These are phyloP conservation scores for Sinhomidia bicolor DNA, from an alignment of 2,888 invertebrate genomes.

Conservation along the genomic window DNA sequence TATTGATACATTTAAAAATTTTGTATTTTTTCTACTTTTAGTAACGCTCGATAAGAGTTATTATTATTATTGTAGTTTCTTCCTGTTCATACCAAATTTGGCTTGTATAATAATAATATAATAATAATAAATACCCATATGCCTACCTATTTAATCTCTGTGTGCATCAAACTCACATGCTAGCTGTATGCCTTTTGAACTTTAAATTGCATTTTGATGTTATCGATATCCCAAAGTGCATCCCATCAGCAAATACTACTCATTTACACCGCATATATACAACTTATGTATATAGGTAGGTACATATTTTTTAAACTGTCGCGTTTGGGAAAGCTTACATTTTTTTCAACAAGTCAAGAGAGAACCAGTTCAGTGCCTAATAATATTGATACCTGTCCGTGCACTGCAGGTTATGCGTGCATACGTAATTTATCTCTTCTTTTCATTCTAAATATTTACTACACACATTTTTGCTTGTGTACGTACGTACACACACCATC, in stretches of 20 bases:
- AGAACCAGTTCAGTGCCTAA: conserved; percentile 36
- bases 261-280: conserved; percentile 9
- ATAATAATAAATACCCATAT: too few species aligned
- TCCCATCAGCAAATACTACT: too few species aligned
- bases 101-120: too few species aligned
- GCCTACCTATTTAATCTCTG: too few species aligned
- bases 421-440: background rate
- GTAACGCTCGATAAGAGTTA: too few species aligned
- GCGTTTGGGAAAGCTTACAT: conserved; percentile 7
- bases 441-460: background rate
- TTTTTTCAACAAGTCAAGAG: conserved; percentile 15
- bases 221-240: too few species aligned
- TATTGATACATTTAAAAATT: background rate
- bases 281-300: background rate
- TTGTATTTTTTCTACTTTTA: background rate
- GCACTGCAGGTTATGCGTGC: background rate
- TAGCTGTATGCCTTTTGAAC: background rate
- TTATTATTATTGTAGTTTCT: too few species aligned
- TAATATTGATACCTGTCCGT: background rate
- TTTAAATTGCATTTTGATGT: background rate
- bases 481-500: too few species aligned
- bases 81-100: too few species aligned
- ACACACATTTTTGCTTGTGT: background rate
- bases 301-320: conserved; percentile 15
- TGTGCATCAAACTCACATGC: too few species aligned